These are phyloP conservation scores for Tubiluchus corallicola DNA, from an alignment of 2,888 invertebrate species.

Conservation along the genomic window DNA sequence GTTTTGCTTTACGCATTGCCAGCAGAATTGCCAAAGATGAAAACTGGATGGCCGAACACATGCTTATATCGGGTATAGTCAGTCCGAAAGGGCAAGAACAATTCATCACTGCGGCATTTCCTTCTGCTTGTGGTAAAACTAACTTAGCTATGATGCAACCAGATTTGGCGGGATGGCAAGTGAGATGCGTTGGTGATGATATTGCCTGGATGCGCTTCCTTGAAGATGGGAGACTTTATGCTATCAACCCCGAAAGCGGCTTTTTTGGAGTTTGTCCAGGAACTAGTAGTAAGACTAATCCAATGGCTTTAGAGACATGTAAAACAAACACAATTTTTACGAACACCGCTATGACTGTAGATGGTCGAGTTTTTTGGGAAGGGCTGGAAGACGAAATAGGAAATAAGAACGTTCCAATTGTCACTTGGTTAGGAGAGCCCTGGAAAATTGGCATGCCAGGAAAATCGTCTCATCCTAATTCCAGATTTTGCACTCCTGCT, in stretches of 20 bases:
- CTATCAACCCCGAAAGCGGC: slow-evolving; percentile 19
- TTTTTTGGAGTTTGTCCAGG: slow-evolving; percentile 20
- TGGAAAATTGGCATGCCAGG: slow-evolving; percentile 31
- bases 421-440: slow-evolving; percentile 32
- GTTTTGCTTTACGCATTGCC: slow-evolving; percentile 19
- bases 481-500: slow-evolving; percentile 16
- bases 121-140: slow-evolving; percentile 19
- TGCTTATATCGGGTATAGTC: slow-evolving; percentile 19
- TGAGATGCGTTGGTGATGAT: slow-evolving; percentile 16
- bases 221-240: slow-evolving; percentile 16
- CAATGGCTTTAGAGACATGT: slow-evolving; percentile 16
- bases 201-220: slow-evolving; percentile 21
- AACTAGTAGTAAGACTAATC: slow-evolving; percentile 16
- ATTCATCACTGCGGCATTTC: slow-evolving; percentile 19
- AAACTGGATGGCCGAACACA: slow-evolving; percentile 18
- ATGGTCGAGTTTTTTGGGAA: slow-evolving; percentile 19
- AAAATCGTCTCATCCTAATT: slow-evolving; percentile 19
- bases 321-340: slow-evolving; percentile 18
- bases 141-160: slow-evolving; percentile 19
- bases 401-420: slow-evolving; percentile 15
- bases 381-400: slow-evolving; percentile 16
- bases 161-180: slow-evolving; percentile 16
- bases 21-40: slow-evolving; percentile 16
- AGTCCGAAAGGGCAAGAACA: slow-evolving; percentile 17
- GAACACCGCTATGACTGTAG: slow-evolving; percentile 17